Percentiles rank a stretch among this genome's conserved stretches.
Evolutionary conservation across 2,113 vertebrate genomes (phyloP).

Genomic region (Sinocyclocheilus grahami): DNA sequence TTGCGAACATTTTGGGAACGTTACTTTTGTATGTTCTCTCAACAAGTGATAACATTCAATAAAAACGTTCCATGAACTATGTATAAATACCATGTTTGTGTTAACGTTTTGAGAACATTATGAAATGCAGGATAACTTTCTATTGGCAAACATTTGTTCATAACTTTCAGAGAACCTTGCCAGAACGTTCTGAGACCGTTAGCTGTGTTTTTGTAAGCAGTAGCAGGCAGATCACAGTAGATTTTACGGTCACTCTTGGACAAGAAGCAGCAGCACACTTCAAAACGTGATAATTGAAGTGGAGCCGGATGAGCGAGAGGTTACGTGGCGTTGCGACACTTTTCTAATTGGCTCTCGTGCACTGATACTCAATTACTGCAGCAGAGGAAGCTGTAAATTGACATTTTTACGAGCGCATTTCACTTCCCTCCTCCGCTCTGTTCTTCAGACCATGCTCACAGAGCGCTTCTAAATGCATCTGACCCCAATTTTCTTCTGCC

Average conservation of each 20-base stretch:
- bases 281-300: background rate
- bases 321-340: background rate
- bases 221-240: background rate
- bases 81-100: no score
- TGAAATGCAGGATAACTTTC: no score
- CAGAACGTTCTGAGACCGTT: background rate
- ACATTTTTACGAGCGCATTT: conserved; percentile 8
- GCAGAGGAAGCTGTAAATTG: background rate
- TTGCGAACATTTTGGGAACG: background rate
- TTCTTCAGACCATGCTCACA: background rate
- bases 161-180: no score
- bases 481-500: conserved; percentile 19
- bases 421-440: background rate
- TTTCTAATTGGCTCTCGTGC: background rate
- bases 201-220: background rate
- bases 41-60: no score
- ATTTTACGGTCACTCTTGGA: background rate
- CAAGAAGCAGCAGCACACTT: background rate
- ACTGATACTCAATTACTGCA: conserved; percentile 11
- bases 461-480: conserved; percentile 11
- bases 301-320: background rate
- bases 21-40: background rate
- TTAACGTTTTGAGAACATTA: no score
- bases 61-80: no score
- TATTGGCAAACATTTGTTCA: background rate